Evolutionary conservation across 2,113 vertebrate genomes (phyloP), one percentile per base, ranked within the genome.

Genomic region (Sylvia atricapilla): DNA sequence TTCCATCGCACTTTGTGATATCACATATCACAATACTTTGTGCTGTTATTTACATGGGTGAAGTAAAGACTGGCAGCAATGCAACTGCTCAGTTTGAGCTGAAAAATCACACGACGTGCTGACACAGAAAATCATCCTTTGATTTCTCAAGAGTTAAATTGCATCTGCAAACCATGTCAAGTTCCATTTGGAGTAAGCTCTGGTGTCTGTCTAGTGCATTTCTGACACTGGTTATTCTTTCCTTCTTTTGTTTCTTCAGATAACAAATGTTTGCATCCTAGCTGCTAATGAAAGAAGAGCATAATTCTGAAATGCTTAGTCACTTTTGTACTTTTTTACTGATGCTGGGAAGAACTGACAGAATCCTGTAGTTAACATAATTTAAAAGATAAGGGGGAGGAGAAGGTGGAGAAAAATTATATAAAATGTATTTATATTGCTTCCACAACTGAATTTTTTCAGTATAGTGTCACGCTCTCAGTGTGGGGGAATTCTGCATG

Each of bases 71-170:
- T 52, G 19, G 50, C 14, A 78, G 80, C 76, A 84, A 33, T 53
- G 49, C 2, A 7, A 17, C 60, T n/a, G 43, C 66, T 87, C 52
- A 13, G 68, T 83, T 85, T 46, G 56, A 77, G 80, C 56, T 24
- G 55, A 96, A 52, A 24, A 76, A 69, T 31, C 3, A 14, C 50
- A 67, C 6, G 58, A 77, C 60, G 47, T 43, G 50, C 52, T 81
- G 67, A 75, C 68, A 77, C 52, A 89, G 73, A 88, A 92, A 90
- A 90, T 49, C 20, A 88, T 41, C 16, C 39, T 75, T 72, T 87
- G 76, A 94, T 93, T 93, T 89, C 79, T 92, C 68, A 80, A 90
- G 92, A 93, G 85, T 72, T 67, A 93, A 94, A 96, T 47, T 95
- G 64, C 73, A 64, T 53, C 88, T 93, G 62, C 64, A 86, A 76